Evolutionary conservation across 2,797 vertebrate species (phyloP).

Genomic region (Denticeps clupeoides): DNA sequence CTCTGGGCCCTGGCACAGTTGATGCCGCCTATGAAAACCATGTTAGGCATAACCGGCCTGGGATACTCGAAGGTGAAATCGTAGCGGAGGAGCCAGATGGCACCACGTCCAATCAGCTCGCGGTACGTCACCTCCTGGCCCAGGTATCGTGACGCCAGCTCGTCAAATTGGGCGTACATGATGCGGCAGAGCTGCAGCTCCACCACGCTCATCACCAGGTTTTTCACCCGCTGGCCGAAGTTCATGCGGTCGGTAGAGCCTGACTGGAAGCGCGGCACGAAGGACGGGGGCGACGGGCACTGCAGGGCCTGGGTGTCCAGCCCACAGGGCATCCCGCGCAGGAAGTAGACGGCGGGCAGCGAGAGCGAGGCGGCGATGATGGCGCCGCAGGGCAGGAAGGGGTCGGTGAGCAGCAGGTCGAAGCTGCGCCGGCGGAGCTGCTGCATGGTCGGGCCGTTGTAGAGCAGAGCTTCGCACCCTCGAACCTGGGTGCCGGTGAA

Average conservation of each 20-base stretch:
- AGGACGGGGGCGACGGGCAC: slow-evolving; percentile 55
- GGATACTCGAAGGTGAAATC: slow-evolving; percentile 64
- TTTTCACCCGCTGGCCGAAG: slow-evolving; percentile 48
- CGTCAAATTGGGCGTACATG: slow-evolving; percentile 43
- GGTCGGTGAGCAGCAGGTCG: slow-evolving; percentile 54
- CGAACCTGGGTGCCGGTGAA: slow-evolving; percentile 36
- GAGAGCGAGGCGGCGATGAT: slow-evolving; percentile 41
- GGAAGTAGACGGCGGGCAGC: slow-evolving; percentile 55
- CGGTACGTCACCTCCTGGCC: slow-evolving; percentile 36
- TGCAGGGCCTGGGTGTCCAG: slow-evolving; percentile 41
- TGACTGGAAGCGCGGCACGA: slow-evolving; percentile 39
- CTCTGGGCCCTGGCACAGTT: slow-evolving; percentile 59
- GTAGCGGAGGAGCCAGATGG: slow-evolving; percentile 57
- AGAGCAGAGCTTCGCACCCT: slow-evolving; percentile 48
- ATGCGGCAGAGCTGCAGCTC: slow-evolving; percentile 35
- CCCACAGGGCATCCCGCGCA: slow-evolving; percentile 48
- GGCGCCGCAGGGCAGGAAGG: slow-evolving; percentile 61
- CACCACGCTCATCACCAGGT: slow-evolving; percentile 29
- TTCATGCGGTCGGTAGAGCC: slow-evolving; percentile 43
- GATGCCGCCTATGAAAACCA: slow-evolving; percentile 64
- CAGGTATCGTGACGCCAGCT: slow-evolving; percentile 37
- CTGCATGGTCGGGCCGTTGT: slow-evolving; percentile 38
- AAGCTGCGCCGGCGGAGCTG: slow-evolving; percentile 33
- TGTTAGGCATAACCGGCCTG: slow-evolving; percentile 70
- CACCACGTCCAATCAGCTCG: slow-evolving; percentile 39